These are phyloP conservation scores for Apodemus speciosus DNA, from an alignment of 2,113 vertebrate genomes.

Conservation along the genomic window DNA sequence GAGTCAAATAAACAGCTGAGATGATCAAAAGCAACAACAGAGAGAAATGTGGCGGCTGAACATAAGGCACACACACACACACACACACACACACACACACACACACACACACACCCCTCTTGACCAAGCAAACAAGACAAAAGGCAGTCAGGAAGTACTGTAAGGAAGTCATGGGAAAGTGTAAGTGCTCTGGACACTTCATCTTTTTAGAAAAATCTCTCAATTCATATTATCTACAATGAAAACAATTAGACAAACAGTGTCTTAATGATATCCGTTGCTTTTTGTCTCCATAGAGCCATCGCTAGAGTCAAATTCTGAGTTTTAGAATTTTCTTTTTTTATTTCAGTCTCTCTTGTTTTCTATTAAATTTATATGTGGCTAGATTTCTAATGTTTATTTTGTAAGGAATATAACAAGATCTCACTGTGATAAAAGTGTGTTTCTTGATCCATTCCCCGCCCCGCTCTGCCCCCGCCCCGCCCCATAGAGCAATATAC, in stretches of 20 bases:
- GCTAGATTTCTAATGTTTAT: not conserved
- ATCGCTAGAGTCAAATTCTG: not conserved
- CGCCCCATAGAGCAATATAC: not conserved
- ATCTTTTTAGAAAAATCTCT: not conserved
- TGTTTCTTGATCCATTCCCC: not conserved
- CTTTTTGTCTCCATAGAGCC: not conserved
- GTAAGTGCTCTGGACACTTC: not conserved
- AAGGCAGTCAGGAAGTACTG: not conserved
- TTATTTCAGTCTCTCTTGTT: not conserved
- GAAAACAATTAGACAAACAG: not conserved
- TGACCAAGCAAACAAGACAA: constrained; percentile 3
- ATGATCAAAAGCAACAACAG: not conserved
- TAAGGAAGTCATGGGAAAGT: not conserved
- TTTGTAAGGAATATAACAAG: not conserved
- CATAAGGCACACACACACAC: not conserved
- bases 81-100: too few species aligned
- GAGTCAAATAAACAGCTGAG: not conserved
- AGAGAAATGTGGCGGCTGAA: not conserved
- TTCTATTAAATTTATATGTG: not conserved
- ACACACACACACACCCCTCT: not conserved
- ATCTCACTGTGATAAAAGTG: constrained; percentile 11
- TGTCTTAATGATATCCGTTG: not conserved
- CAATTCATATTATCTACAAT: not conserved
- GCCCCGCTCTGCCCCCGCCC: not conserved
- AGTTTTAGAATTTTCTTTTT: constrained; percentile 13